phyloP scores from a whole-genome alignment of 2,888 invertebrate genomes.

The Strigamia crassipes region DNA sequence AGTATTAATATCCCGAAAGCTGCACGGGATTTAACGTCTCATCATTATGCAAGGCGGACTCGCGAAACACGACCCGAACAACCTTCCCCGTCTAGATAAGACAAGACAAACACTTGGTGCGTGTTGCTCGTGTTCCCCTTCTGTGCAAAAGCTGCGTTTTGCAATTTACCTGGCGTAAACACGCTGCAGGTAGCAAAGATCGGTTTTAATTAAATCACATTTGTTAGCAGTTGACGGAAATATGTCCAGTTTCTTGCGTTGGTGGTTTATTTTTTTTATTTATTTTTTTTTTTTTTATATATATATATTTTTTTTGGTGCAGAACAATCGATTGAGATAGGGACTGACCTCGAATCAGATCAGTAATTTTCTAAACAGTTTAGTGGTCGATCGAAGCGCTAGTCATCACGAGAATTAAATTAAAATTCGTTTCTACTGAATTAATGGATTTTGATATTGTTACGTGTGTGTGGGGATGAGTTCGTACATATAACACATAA shows the following conservation, averaged over 20 bases:
- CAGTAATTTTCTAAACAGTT: background rate
- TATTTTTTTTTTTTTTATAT: background rate
- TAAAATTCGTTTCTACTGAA: background rate
- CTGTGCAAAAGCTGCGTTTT: background rate
- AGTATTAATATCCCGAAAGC: background rate
- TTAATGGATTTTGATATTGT: too few relatives aligned
- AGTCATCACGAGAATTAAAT: background rate
- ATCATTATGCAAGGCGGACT: background rate
- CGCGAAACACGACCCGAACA: conserved; percentile 25
- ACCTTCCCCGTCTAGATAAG: background rate
- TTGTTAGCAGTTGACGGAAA: background rate
- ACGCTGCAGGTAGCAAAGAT: too few relatives aligned
- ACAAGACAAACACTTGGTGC: conserved; percentile 17
- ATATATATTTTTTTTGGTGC: background rate
- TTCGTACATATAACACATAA: too few relatives aligned
- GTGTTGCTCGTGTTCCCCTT: background rate
- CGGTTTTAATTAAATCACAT: too few relatives aligned
- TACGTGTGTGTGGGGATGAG: too few relatives aligned
- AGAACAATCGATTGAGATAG: background rate
- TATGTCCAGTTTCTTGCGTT: background rate
- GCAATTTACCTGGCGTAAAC: background rate
- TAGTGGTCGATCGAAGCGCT: background rate
- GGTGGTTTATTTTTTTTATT: background rate
- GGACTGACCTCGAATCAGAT: conserved; percentile 20
- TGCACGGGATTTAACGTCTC: conserved; percentile 1